A percentile compares a stretch with the other conserved stretches of the same genome.
phyloP scores from a whole-genome alignment of 2,888 invertebrate species.

The Hirtodrosophila alboralis region DNA sequence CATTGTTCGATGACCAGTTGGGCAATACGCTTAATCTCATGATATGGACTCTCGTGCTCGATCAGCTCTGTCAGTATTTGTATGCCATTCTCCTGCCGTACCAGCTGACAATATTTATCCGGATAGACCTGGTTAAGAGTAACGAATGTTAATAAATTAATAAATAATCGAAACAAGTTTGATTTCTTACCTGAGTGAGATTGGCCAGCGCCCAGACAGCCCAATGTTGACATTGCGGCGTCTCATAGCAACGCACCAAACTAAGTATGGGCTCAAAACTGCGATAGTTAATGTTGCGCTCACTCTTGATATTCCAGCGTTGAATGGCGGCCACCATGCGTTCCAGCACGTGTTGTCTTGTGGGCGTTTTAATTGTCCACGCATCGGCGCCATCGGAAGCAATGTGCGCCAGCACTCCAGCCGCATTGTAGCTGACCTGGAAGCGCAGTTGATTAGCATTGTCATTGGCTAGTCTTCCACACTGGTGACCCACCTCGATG shows the following conservation, averaged over 20 bases:
- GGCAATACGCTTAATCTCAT: slow-evolving; percentile 89
- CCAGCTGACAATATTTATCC: slow-evolving; percentile 94
- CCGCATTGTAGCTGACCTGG: slow-evolving; percentile 96
- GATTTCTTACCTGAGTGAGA: slow-evolving; percentile 87
- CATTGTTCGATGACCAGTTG: slow-evolving; percentile 89
- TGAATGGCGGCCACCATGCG: slow-evolving; percentile 93
- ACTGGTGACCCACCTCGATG: slow-evolving; percentile 89
- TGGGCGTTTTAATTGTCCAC: slow-evolving; percentile 91
- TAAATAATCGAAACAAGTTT: too few species aligned
- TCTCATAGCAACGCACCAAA: slow-evolving; percentile 92
- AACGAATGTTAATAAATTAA: neutral
- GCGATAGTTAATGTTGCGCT: slow-evolving; percentile 97
- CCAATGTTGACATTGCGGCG: slow-evolving; percentile 97
- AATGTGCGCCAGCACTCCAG: slow-evolving; percentile 97
- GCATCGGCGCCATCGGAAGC: slow-evolving; percentile 94
- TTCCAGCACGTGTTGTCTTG: slow-evolving; percentile 88
- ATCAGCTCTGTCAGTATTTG: slow-evolving; percentile 88
- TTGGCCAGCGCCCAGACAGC: slow-evolving; percentile 99
- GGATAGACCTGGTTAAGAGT: slow-evolving; percentile 86
- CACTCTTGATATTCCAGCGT: slow-evolving; percentile 93
- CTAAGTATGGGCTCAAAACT: slow-evolving; percentile 97
- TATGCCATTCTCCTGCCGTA: slow-evolving; percentile 94
- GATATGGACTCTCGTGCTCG: slow-evolving; percentile 87
- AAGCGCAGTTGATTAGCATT: slow-evolving; percentile 71
- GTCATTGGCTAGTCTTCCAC: slow-evolving; percentile 55